phyloP scores from a whole-genome alignment of 2,797 vertebrate genomes.

The Centropyge bicolor region DNA sequence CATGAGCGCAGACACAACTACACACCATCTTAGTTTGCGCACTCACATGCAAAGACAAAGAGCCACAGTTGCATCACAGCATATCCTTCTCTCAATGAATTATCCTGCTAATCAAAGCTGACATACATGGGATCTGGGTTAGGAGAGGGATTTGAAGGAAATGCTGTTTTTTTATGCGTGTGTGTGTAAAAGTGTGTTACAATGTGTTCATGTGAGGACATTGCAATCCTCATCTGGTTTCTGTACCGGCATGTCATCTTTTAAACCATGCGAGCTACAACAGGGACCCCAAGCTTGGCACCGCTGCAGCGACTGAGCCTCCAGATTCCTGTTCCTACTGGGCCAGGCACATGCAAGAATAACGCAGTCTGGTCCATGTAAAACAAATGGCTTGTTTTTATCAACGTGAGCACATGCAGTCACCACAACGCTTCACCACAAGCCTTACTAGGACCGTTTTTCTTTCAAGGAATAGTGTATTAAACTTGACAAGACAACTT shows the following conservation, averaged over 20 bases:
- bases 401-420: conserved; percentile 35
- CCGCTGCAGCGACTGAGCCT: background rate
- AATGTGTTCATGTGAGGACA: conserved; percentile 64
- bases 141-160: conserved; percentile 20
- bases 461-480: conserved; percentile 27
- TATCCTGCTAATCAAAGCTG: conserved; percentile 36
- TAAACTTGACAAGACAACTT: conserved; percentile 29
- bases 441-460: conserved; percentile 27
- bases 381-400: conserved; percentile 59
- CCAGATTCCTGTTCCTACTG: conserved; percentile 20
- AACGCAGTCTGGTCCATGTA: conserved; percentile 21
- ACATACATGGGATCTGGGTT: conserved; percentile 24
- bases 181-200: conserved; percentile 4
- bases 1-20: conserved; percentile 11
- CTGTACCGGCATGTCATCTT: conserved; percentile 68
- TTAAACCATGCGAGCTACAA: conserved; percentile 49
- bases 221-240: conserved; percentile 77
- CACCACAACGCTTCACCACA: conserved; percentile 5
- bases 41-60: conserved; percentile 9
- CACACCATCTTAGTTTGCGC: conserved; percentile 20
- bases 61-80: background rate
- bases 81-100: background rate
- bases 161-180: background rate
- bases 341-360: conserved; percentile 23
- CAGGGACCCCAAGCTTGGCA: conserved; percentile 47